A percentile compares a stretch with the other conserved stretches of the same genome.
phyloP scores from a whole-genome alignment of 2,888 invertebrate genomes.

The Harmothoe impar region DNA sequence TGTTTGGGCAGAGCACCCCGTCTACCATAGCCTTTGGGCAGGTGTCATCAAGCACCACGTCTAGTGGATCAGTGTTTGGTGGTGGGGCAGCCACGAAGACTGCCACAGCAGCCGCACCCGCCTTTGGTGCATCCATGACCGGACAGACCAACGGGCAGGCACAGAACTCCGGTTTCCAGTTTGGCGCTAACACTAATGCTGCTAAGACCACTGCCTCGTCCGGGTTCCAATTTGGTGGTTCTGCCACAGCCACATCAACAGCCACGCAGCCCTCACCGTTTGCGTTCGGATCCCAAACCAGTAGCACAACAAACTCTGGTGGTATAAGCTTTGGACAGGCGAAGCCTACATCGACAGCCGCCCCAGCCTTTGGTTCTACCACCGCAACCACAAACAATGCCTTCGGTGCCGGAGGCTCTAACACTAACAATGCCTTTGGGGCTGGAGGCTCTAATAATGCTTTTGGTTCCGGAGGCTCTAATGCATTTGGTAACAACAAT shows the following conservation, averaged over 20 bases:
- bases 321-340: constrained; percentile 34
- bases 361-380: background rate
- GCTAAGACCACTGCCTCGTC: background rate
- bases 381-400: constrained; percentile 6
- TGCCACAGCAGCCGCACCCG: background rate
- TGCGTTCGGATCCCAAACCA: constrained; percentile 17
- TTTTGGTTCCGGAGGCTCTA: constrained; percentile 8
- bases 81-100: background rate
- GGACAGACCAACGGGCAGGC: background rate
- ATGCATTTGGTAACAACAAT: background rate
- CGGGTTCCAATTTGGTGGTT: constrained; percentile 37
- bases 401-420: background rate
- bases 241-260: background rate
- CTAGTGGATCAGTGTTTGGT: background rate
- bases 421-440: background rate
- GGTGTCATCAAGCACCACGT: background rate
- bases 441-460: background rate
- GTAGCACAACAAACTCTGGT: background rate
- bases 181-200: background rate
- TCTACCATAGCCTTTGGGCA: constrained; percentile 46
- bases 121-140: constrained; percentile 17
- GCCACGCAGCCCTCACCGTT: constrained; percentile 7
- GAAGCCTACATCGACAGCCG: background rate
- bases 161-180: constrained; percentile 28
- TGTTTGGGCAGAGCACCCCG: background rate